These are phyloP conservation scores for Xanthia togata DNA, from an alignment of 2,888 invertebrate genomes.

Conservation along the genomic window DNA sequence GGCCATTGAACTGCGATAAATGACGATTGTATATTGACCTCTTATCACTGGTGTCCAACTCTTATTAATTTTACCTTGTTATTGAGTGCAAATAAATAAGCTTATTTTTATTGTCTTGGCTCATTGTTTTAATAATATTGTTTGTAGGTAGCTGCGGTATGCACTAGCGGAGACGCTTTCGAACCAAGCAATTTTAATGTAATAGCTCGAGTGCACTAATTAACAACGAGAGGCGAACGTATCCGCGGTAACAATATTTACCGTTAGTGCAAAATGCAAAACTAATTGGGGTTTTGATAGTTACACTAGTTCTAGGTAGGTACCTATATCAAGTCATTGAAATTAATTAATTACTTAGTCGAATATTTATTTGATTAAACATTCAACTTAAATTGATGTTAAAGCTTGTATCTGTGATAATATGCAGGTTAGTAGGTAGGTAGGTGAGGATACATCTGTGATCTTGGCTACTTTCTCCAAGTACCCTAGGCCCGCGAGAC, in stretches of 20 bases:
- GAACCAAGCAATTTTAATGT: slow-evolving; percentile 71
- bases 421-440: slow-evolving; percentile 60
- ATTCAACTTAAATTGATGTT: slow-evolving; percentile 26
- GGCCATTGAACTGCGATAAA: slow-evolving; percentile 70
- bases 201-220: slow-evolving; percentile 76
- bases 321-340: slow-evolving; percentile 13
- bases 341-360: neutral
- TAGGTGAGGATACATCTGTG: slow-evolving; percentile 49
- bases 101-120: slow-evolving; percentile 30
- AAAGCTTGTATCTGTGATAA: slow-evolving; percentile 14
- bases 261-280: slow-evolving; percentile 75
- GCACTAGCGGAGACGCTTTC: slow-evolving; percentile 70
- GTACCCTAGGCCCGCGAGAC: slow-evolving; percentile 73
- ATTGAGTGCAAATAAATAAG: slow-evolving; percentile 49
- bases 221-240: slow-evolving; percentile 73
- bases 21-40: slow-evolving; percentile 72
- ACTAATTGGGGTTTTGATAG: slow-evolving; percentile 70
- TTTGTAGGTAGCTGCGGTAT: slow-evolving; percentile 58
- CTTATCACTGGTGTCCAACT: slow-evolving; percentile 71
- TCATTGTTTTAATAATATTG: slow-evolving; percentile 41
- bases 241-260: slow-evolving; percentile 71
- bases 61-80: slow-evolving; percentile 66
- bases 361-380: neutral
- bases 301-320: slow-evolving; percentile 16
- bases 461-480: slow-evolving; percentile 75